Base-by-base conservation (phyloP, 2,888 invertebrate species). In the Sesamia inferens region DNA sequence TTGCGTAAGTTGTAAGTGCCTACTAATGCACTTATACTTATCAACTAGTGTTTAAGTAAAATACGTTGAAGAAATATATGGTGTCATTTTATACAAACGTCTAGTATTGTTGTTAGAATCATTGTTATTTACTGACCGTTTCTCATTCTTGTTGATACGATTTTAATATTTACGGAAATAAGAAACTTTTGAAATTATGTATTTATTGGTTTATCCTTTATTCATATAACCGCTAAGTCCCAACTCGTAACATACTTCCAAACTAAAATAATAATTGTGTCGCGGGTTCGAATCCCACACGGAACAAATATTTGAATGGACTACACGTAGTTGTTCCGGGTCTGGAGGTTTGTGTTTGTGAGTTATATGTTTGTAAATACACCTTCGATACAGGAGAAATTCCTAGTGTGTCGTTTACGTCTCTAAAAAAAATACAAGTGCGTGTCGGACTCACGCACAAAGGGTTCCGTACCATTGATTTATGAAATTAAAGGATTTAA, bases 1-100 rank as follows among this genome's bases (percentile, higher is more conserved):
- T 90, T 90, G 85, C 83, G 83, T 79, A 88, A 89, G 83, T 78
- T 72, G 76, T 24, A 57, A 68, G 78, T 75, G 62, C 73, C 69
- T 71, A 69, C 68, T 74, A 77, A 76, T 75, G 74, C 79, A 83
- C 76, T 73, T 71, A 75, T 47, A 24, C 61, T 71, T 72, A 81
- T 72, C 63, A 69, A 75, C 74, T 67, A 59, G 54, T 75, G 64
- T 77, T 81, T 78, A 80, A 61, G 68, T 79, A 83, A 55, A 83
- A 68, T 51, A 47, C 22, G 6, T 19, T 75, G 44, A 61, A 67
- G 73, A 63, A 78, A 66, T 51, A 48, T 47, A 59, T 64, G 61
- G 62, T 58, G 42, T 62, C 19, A 71, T 57, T 75, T 68, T 47
- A 61, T 65, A 65, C n/a, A 75, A 55, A 48, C 31, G 39, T 2